phyloP scores from a whole-genome alignment of 2,113 vertebrate genomes.

The Cryptomyrus ogoouensis region DNA sequence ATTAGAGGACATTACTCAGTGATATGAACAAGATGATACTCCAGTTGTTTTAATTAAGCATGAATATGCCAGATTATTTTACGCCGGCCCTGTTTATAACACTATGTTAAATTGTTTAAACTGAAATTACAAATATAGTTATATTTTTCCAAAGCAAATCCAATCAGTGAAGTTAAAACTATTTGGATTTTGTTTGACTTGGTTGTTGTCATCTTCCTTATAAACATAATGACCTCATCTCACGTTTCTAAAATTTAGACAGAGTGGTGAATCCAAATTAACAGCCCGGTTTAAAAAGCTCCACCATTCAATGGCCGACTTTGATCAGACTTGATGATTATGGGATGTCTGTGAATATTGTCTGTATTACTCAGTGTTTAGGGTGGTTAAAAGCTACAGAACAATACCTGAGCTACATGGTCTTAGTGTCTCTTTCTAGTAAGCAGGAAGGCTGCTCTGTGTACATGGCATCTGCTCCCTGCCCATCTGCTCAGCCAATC shows the following conservation, averaged over 20 bases:
- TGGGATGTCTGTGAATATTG: background rate
- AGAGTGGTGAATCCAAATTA: background rate
- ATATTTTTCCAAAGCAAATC: background rate
- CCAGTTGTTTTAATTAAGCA: background rate
- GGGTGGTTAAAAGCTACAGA: no score
- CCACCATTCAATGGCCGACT: background rate
- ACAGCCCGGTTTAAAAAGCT: background rate
- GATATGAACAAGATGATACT: background rate
- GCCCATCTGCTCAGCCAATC: background rate
- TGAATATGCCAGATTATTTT: background rate
- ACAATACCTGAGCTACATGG: background rate
- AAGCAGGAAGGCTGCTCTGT: background rate
- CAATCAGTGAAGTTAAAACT: background rate
- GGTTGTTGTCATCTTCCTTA: background rate
- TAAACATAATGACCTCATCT: background rate
- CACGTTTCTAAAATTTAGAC: background rate
- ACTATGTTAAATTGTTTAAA: background rate
- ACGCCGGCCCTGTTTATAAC: background rate
- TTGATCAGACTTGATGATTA: background rate
- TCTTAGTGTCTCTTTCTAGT: background rate
- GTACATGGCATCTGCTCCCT: background rate
- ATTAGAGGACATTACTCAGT: background rate
- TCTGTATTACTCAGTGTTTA: background rate
- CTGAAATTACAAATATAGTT: background rate
- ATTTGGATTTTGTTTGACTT: background rate